These are phyloP conservation scores for Slavum lentiscoides DNA, from an alignment of 2,888 invertebrate species.

Conservation along the genomic window DNA sequence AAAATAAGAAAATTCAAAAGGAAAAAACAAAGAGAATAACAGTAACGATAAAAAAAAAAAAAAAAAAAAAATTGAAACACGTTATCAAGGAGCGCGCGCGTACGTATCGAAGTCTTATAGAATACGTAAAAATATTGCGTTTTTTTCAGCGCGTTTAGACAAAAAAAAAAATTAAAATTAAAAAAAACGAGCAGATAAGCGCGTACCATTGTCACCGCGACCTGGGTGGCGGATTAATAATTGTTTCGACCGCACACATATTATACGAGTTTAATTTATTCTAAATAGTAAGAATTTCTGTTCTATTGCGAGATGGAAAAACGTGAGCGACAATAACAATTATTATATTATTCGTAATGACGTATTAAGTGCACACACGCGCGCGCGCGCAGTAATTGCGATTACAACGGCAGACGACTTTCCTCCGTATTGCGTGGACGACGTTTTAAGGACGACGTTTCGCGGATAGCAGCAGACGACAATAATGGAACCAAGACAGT, in stretches of 20 bases:
- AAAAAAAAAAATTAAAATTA: no score
- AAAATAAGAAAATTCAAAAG: background rate
- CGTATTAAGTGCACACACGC: no score
- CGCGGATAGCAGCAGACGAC: no score
- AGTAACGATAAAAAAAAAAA: background rate
- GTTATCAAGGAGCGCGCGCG: background rate
- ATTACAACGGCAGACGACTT: background rate
- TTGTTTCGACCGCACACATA: no score
- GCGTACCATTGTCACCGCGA: no score
- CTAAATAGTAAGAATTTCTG: no score
- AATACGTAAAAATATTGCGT: background rate
- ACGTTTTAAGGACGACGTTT: constrained; percentile 5
- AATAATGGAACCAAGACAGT: background rate
- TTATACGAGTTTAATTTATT: no score
- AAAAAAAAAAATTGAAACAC: background rate
- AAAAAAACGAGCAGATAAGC: no score
- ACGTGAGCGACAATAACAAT: background rate
- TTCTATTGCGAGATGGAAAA: background rate
- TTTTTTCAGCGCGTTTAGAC: background rate
- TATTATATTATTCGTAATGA: background rate
- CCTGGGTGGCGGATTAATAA: no score
- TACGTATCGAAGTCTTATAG: background rate
- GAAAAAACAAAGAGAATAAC: no score
- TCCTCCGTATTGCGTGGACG: constrained; percentile 13
- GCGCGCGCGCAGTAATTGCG: background rate